Evolutionary conservation across 2,797 vertebrate genomes (phyloP), one percentile per base, ranked within the genome.

Genomic region (Triplophysa bombifrons): DNA sequence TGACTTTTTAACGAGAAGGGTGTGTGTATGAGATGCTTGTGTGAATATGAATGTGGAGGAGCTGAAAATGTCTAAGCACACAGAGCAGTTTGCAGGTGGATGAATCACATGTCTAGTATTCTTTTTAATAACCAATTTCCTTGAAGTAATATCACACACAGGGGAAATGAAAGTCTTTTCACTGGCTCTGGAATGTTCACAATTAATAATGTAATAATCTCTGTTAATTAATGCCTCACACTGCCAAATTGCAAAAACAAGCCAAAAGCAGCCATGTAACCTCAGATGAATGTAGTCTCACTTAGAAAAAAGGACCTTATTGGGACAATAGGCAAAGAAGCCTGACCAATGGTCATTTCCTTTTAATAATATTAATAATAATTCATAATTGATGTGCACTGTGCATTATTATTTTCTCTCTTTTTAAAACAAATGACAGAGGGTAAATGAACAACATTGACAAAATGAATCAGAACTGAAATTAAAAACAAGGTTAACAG

Each of bases 161-260:
- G 22, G 63, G 71, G 68, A 70, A 76, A 77, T 70, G 10, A 60
- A 63, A 46, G 46, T 76, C 46, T 22, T 66, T 67, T 34, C 60
- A 50, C 61, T 53, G 20, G 10, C n/a, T 77, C 50, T 41, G 20
- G 4, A 56, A 65, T 51, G 38, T 60, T 74, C 34, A 50, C 48
- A 58, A 58, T 79, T 70, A 79, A 70, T 70, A 64, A 74, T 78
- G 56, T 34, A 69, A 56, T 78, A 72, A 74, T 56, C 41, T 30
- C 5, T 19, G 60, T 70, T 79, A 75, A 74, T 70, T 38, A 73
- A 78, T 51, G 70, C 44, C 14, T 82, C 30, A 72, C 53, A 70
- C 27, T 38, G 30, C 19, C 22, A 25, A n/a, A 8, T 17, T 38
- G 51, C 19, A 51, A 72, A 46, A 27, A 48, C 12, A 25, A 20